Evolutionary conservation across 2,113 vertebrate species (phyloP), one percentile per base, ranked within the genome.

Genomic region (Nettapus auritus): DNA sequence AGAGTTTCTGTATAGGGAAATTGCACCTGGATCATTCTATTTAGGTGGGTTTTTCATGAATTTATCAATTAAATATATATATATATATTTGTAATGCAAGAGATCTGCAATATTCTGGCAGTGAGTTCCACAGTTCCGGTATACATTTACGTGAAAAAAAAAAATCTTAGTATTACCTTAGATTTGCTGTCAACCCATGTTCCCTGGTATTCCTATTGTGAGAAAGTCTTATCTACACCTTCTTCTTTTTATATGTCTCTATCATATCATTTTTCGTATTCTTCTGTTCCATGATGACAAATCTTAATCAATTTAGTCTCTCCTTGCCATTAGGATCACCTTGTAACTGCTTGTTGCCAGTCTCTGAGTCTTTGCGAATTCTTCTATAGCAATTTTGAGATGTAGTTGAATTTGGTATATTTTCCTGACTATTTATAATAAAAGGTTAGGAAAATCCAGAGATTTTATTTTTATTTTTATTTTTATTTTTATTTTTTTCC

Each of bases 111-210:
- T 46, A 66, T 66, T 73, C 14, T 60, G 3, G 2, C 23, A 74
- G 40, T 59, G 25, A 84, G 3, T 81, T 81, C 23, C 17, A 55
- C 28, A 52, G 42, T 67, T 46, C 9, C 62, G 10, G 15, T n/a
- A 36, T 1, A 2, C 8, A 53, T 55, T 29, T 57, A 28, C 22
- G 9, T 40, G 17, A 48, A 80, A 79, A 68, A 3, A 4, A 0
- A 68, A 3, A 4, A 0, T 12, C 3, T 25, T 74, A 20, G 5
- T 59, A 71, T 88, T n/a, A 34, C 5, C 22, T 89, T 67, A 56
- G 8, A 31, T 59, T 36, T 91, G 8, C 9, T 81, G 28, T 44
- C 16, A 79, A 48, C 8, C 28, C 67, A 55, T 5, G 7, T 7
- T 86, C 17, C 26, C 16, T 42, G 8, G 9, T 83, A 76, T 66